phyloP scores from a whole-genome alignment of 2,113 vertebrate genomes.

The Ptilonorhynchus violaceus region DNA sequence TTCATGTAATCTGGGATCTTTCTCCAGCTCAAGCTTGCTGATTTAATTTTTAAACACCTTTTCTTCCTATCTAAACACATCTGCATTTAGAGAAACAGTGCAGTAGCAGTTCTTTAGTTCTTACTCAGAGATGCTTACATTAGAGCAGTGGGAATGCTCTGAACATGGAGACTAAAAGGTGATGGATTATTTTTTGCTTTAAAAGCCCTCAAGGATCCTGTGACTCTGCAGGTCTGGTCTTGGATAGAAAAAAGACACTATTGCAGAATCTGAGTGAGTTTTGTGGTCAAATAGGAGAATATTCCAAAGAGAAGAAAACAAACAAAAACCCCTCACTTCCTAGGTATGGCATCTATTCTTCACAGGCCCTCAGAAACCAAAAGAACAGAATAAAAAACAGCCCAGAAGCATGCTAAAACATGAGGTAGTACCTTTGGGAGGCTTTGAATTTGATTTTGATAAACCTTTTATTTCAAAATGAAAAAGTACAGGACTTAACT shows the following conservation, averaged over 20 bases:
- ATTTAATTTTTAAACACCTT: not conserved
- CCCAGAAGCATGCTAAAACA: not conserved
- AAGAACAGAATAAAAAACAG: not conserved
- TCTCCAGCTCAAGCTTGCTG: not conserved
- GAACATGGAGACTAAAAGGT: not conserved
- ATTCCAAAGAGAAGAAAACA: not conserved
- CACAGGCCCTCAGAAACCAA: not conserved
- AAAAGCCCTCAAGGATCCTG: not conserved
- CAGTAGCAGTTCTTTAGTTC: not conserved
- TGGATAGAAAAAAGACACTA: not conserved
- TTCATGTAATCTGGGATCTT: not conserved
- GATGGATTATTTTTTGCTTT: not conserved
- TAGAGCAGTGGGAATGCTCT: not conserved
- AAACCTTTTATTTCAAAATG: not conserved
- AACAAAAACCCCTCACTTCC: not conserved
- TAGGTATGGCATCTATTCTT: not conserved
- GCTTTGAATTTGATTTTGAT: not conserved
- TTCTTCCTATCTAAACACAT: not conserved
- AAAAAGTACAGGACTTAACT: not conserved
- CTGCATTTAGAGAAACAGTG: not conserved
- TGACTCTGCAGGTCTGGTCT: not conserved
- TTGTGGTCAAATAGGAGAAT: not conserved
- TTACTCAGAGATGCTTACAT: not conserved
- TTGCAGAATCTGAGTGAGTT: not conserved
- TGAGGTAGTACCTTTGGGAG: not conserved